These are phyloP conservation scores for Zosterops pallidus DNA, from an alignment of 2,113 vertebrate species.

Conservation along the genomic window DNA sequence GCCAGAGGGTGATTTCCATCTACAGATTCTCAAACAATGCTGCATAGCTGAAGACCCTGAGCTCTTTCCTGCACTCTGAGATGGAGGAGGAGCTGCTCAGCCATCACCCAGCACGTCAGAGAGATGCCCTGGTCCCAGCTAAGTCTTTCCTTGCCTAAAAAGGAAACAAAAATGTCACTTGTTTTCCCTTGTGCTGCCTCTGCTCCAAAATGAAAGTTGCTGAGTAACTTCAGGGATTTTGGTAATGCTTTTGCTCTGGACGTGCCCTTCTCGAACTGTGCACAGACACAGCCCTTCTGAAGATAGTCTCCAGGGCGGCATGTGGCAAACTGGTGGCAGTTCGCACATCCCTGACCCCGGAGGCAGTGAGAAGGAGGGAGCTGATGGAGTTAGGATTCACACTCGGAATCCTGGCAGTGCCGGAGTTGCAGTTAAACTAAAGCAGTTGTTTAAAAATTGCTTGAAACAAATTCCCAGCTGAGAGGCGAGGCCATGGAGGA, in stretches of 20 bases:
- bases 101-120: rapidly evolving
- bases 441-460: not conserved
- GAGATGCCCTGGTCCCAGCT: rapidly evolving
- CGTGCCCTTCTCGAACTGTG: not conserved
- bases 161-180: rapidly evolving
- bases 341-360: rapidly evolving
- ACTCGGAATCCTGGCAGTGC: not conserved
- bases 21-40: not conserved
- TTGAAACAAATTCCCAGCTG: not conserved
- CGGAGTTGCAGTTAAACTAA: not conserved
- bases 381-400: rapidly evolving
- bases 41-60: not conserved
- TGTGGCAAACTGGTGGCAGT: rapidly evolving
- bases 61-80: too few species aligned
- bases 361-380: not conserved
- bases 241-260: not conserved
- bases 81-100: not conserved
- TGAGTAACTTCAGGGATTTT: too few species aligned
- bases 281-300: not conserved
- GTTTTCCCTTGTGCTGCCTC: rapidly evolving
- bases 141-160: not conserved
- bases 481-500: rapidly evolving
- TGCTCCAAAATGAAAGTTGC: rapidly evolving
- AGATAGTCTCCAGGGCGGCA: rapidly evolving
- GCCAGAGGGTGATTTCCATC: not conserved